These are phyloP conservation scores for human (Homo sapiens) DNA, from an alignment of 2,113 vertebrate genomes.

Conservation along the genomic window DNA sequence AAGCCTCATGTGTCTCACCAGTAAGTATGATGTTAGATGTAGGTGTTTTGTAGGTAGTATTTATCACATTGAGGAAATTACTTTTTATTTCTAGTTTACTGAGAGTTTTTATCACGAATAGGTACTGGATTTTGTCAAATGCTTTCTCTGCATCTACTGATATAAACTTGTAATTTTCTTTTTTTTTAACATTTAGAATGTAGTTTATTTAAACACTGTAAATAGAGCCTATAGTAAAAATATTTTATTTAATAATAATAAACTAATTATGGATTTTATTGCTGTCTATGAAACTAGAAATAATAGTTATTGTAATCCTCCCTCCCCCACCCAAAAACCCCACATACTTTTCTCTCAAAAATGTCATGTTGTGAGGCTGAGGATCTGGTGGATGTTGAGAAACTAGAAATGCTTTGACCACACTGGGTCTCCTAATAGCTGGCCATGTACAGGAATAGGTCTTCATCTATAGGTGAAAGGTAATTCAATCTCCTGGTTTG, in stretches of 20 bases:
- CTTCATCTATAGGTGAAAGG: background rate
- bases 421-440: background rate
- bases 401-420: background rate
- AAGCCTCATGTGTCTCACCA: background rate
- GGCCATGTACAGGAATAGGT: background rate
- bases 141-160: background rate
- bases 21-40: background rate
- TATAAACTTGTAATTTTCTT: background rate
- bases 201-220: background rate
- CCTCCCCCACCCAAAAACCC: background rate
- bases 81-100: background rate
- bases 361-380: background rate
- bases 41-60: background rate
- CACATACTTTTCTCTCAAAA: background rate
- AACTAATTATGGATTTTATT: background rate
- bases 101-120: background rate
- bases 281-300: constrained; percentile 27
- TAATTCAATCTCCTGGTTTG: background rate
- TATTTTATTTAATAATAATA: background rate
- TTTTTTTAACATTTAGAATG: background rate
- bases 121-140: background rate
- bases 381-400: background rate
- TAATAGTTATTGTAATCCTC: background rate
- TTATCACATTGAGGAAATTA: background rate
- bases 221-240: background rate